phyloP scores from a whole-genome alignment of 1,140 invertebrate genomes.

The Drosophila cardini region DNA sequence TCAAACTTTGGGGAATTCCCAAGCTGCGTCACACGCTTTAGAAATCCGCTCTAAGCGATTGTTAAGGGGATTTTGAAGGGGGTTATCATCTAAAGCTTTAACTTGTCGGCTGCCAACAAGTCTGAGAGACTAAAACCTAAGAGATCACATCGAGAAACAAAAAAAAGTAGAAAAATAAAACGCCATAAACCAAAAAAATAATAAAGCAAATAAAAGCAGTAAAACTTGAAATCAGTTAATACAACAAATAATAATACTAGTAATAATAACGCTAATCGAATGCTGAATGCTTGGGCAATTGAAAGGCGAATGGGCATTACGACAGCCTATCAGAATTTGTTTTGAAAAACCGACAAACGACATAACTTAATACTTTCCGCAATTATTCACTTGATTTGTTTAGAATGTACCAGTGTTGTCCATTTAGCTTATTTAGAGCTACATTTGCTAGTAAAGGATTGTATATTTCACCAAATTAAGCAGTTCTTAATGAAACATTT shows the following conservation, averaged over 20 bases:
- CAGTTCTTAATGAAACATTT: too few species aligned
- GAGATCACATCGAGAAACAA: constrained; percentile 17
- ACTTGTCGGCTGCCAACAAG: constrained; percentile 48
- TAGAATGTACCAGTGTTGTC: background rate
- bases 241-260: background rate
- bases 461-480: too few species aligned
- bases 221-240: constrained; percentile 52
- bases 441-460: background rate
- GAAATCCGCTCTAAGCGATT: constrained; percentile 25
- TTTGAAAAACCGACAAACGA: constrained; percentile 38
- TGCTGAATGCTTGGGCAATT: constrained; percentile 44
- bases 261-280: constrained; percentile 51
- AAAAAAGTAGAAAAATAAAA: constrained; percentile 7
- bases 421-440: background rate
- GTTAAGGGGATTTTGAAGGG: background rate
- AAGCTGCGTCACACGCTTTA: constrained; percentile 63
- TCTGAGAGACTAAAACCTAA: constrained; percentile 43
- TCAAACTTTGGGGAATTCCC: constrained; percentile 78
- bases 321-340: constrained; percentile 48
- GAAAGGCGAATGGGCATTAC: constrained; percentile 53
- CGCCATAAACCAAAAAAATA: constrained; percentile 7
- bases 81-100: constrained; percentile 43
- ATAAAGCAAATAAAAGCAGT: constrained; percentile 28
- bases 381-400: constrained; percentile 14
- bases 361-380: constrained; percentile 2